phyloP scores from a whole-genome alignment of 37 sponge, comb jelly and placozoan genomes.

The Mnemiopsis leidyi region DNA sequence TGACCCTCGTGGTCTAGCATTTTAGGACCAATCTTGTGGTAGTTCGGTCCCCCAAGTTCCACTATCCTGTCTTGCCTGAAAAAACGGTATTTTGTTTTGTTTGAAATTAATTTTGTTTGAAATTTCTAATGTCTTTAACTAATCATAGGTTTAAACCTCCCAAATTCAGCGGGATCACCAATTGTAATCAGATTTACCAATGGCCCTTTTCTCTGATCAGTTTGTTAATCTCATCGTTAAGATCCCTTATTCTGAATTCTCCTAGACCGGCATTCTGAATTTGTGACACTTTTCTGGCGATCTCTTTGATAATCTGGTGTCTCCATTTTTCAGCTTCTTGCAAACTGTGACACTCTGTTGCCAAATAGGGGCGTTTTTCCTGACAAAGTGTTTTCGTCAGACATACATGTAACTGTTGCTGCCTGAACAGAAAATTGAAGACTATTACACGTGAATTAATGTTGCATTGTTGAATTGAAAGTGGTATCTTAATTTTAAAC shows the following conservation, averaged over 20 bases:
- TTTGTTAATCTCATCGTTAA: slow-evolving; percentile 97
- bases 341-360: slow-evolving; percentile 82
- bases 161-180: neutral
- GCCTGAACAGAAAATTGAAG: neutral
- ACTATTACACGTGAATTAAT: too few relatives aligned
- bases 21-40: slow-evolving; percentile 82
- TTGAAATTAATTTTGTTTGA: neutral
- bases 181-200: slow-evolving; percentile 69
- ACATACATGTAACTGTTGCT: neutral
- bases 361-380: slow-evolving; percentile 80
- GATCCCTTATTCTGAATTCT: slow-evolving; percentile 90
- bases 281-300: slow-evolving; percentile 89
- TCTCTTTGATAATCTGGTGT: slow-evolving; percentile 79
- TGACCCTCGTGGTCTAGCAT: slow-evolving; percentile 97
- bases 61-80: slow-evolving; percentile 78
- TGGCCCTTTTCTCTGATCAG: slow-evolving; percentile 93
- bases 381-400: neutral
- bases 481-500: neutral
- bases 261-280: slow-evolving; percentile 98
- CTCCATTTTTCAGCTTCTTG: slow-evolving; percentile 87
- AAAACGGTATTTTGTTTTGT: neutral
- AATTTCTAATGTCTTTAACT: neutral
- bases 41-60: slow-evolving; percentile 90
- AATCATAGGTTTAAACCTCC: neutral
- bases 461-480: too few relatives aligned